phyloP scores from a whole-genome alignment of 2,888 invertebrate genomes.

The Caenorhabditis sp. region DNA sequence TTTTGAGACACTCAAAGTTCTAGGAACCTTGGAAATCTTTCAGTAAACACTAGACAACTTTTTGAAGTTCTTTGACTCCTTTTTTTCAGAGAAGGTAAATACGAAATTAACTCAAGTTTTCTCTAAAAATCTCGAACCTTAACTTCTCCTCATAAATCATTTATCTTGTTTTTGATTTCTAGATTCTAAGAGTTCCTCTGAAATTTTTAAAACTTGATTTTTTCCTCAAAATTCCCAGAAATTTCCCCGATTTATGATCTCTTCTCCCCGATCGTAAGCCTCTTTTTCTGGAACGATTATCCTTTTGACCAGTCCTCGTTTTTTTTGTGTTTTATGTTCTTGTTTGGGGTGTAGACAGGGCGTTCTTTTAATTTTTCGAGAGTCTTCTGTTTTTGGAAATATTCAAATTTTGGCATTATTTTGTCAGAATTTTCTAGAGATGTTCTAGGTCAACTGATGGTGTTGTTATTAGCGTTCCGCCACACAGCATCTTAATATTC shows the following conservation, averaged over 20 bases:
- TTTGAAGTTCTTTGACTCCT: neutral
- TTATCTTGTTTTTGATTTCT: constrained; percentile 1
- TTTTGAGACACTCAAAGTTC: neutral
- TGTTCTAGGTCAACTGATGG: neutral
- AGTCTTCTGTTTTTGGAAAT: neutral
- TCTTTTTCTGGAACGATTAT: neutral
- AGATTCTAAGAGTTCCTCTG: neutral
- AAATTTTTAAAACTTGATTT: neutral
- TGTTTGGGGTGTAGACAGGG: too few relatives aligned
- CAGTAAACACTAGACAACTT: neutral
- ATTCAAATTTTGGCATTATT: neutral
- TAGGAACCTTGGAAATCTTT: neutral
- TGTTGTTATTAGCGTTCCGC: too few relatives aligned
- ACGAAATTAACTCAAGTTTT: neutral
- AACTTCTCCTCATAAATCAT: constrained; percentile 9
- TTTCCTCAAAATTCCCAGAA: neutral
- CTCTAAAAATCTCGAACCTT: neutral
- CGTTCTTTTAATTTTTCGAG: too few relatives aligned
- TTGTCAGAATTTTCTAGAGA: too few relatives aligned
- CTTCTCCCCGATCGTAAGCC: neutral
- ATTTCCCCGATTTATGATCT: neutral
- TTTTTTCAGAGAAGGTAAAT: neutral
- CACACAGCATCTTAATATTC: too few relatives aligned
- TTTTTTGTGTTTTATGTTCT: too few relatives aligned
- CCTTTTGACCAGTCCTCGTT: too few relatives aligned